phyloP scores from a whole-genome alignment of 1,140 invertebrate species.

The Meloidogyne chitwoodi region DNA sequence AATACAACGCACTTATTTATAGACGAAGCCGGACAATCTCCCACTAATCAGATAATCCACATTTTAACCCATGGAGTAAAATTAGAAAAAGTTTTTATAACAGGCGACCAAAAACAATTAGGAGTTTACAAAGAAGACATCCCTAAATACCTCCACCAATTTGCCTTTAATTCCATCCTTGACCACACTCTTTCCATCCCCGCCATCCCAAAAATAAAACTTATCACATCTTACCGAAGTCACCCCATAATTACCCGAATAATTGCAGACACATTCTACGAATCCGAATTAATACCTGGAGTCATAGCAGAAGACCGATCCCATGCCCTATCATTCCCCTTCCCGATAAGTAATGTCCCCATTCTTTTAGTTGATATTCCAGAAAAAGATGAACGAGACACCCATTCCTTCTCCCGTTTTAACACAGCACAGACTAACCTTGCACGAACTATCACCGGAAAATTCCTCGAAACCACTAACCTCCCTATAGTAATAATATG shows the following conservation, averaged over 20 bases:
- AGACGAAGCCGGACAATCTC: neutral
- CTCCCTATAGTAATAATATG: neutral
- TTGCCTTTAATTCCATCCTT: neutral
- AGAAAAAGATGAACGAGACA: neutral
- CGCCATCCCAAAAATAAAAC: neutral
- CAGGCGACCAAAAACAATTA: neutral
- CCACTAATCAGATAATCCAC: neutral
- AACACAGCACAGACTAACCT: neutral
- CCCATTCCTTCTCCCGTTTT: neutral
- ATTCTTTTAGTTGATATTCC: neutral
- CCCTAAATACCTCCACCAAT: neutral
- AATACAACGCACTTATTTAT: neutral
- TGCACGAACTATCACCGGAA: neutral
- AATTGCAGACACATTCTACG: neutral
- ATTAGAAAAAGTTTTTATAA: neutral
- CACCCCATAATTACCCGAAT: neutral
- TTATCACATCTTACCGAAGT: neutral
- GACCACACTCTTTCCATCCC: neutral
- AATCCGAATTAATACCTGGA: neutral
- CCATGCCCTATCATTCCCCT: neutral
- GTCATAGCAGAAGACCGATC: neutral
- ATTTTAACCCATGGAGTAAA: neutral
- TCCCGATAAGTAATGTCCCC: neutral
- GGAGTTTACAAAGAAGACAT: neutral
- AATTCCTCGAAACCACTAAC: neutral